Percentiles rank a stretch among this genome's conserved stretches.
Conservation (phyloP, 1,140 invertebrate species). For the Cydia fagiglandana region DNA sequence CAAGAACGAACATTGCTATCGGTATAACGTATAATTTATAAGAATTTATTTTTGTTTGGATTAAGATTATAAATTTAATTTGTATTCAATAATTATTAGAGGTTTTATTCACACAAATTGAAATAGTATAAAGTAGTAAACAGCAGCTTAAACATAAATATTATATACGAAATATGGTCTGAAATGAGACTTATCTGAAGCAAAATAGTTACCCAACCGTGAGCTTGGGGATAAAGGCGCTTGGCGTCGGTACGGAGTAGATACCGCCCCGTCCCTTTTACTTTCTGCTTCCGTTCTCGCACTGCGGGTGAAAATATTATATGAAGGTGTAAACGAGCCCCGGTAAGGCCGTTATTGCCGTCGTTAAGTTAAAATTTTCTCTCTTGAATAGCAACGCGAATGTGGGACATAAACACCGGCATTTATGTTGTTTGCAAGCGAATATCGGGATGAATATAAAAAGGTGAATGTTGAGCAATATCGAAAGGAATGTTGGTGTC, state of each 20-base stretch:
- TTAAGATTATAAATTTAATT: too few relatives aligned
- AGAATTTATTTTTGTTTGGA: too few relatives aligned
- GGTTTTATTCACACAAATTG: background rate
- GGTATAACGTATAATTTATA: too few relatives aligned
- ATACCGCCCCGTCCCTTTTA: conserved; percentile 42
- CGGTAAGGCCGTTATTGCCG: conserved; percentile 54
- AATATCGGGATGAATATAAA: conserved; percentile 46
- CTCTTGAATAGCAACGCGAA: conserved; percentile 49
- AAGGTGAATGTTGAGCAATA: conserved; percentile 30
- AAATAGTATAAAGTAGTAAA: background rate
- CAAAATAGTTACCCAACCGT: conserved; percentile 26
- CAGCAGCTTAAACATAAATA: background rate
- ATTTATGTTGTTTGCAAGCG: conserved; percentile 54
- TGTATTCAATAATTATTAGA: too few relatives aligned
- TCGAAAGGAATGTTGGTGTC: conserved; percentile 23
- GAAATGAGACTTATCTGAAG: conserved; percentile 25
- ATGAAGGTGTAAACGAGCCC: conserved; percentile 53
- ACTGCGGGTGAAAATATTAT: conserved; percentile 47
- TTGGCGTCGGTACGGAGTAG: conserved; percentile 38
- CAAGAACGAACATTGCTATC: too few relatives aligned
- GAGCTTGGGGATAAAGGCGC: conserved; percentile 27
- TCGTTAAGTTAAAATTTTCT: conserved; percentile 61
- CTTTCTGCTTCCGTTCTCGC: conserved; percentile 48
- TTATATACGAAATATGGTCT: conserved; percentile 17
- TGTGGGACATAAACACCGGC: conserved; percentile 52